phyloP scores from a whole-genome alignment of 2,113 vertebrate species.

The Ageneiosus marmoratus region DNA sequence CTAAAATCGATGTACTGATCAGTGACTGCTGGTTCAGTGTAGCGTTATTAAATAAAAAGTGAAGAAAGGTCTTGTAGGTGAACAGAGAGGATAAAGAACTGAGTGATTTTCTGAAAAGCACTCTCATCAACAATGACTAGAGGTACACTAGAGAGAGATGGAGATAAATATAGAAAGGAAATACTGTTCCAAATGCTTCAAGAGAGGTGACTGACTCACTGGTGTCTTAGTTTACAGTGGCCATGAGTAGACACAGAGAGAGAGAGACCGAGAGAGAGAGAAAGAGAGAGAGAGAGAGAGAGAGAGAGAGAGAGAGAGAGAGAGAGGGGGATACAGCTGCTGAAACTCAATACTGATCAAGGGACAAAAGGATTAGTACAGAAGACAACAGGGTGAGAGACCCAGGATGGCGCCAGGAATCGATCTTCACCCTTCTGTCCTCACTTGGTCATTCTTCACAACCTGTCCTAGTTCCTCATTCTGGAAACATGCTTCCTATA shows the following conservation, averaged over 20 bases:
- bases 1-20: background rate
- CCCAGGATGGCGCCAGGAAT: slow-evolving; percentile 21
- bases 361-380: slow-evolving; percentile 26
- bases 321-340: background rate
- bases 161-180: slow-evolving; percentile 1
- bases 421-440: background rate
- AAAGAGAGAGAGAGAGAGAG: too few species aligned
- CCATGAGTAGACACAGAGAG: background rate
- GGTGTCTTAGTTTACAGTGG: slow-evolving; percentile 25
- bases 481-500: background rate
- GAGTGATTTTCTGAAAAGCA: background rate
- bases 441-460: background rate
- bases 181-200: background rate
- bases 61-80: background rate
- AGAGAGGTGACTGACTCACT: background rate
- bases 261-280: too few species aligned
- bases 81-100: background rate
- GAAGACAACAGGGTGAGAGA: slow-evolving; percentile 4
- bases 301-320: too few species aligned
- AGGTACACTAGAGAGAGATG: background rate
- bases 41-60: background rate
- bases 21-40: background rate
- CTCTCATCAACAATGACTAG: background rate
- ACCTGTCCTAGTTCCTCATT: background rate
- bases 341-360: slow-evolving; percentile 9